A percentile compares a stretch with the other conserved stretches of the same genome.
These are phyloP conservation scores for Thecophora atra DNA, from an alignment of 2,888 invertebrate genomes.

Conservation along the genomic window DNA sequence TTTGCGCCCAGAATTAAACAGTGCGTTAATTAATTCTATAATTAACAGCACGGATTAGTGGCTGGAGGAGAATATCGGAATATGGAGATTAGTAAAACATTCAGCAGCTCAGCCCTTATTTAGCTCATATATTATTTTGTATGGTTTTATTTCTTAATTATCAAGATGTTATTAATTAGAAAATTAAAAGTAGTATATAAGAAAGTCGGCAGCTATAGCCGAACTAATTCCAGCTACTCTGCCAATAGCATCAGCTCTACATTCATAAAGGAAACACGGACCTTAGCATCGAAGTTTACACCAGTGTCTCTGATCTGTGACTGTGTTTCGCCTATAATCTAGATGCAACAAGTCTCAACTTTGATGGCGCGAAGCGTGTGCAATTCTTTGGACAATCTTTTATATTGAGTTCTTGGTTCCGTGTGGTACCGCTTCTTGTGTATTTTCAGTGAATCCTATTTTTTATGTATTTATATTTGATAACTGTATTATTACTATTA, in stretches of 20 bases:
- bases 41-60: slow-evolving; percentile 43
- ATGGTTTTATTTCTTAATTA: slow-evolving; percentile 35
- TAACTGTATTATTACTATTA: slow-evolving; percentile 21
- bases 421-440: background rate
- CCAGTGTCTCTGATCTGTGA: no score
- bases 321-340: no score
- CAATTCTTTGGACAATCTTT: slow-evolving; percentile 45
- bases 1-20: slow-evolving; percentile 70
- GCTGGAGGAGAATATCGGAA: background rate
- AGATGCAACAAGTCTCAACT: background rate
- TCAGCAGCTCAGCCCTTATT: slow-evolving; percentile 6
- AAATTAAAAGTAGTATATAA: slow-evolving; percentile 28
- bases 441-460: slow-evolving; percentile 10
- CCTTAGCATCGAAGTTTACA: no score
- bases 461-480: slow-evolving; percentile 19
- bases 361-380: slow-evolving; percentile 43
- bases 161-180: slow-evolving; percentile 23
- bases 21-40: slow-evolving; percentile 58
- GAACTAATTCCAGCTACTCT: no score
- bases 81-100: background rate
- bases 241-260: no score
- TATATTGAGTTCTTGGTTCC: background rate
- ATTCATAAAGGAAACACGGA: no score
- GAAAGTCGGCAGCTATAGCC: background rate
- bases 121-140: slow-evolving; percentile 41